Base-by-base conservation (phyloP, 2,797 vertebrate genomes). In the Sebastes trivittatus region DNA sequence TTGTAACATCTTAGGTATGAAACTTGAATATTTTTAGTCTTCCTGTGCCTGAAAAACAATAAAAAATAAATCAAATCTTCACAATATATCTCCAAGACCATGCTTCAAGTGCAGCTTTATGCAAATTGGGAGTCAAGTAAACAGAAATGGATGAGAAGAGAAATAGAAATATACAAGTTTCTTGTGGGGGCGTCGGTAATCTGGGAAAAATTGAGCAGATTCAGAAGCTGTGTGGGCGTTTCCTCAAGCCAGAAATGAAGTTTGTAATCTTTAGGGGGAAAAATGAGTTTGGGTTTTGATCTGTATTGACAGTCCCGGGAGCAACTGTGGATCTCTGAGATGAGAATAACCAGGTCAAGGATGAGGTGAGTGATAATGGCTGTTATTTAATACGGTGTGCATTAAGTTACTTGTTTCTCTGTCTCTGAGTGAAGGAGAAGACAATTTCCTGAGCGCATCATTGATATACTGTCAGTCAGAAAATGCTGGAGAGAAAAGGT, bases 161-260 rank as follows among this genome's bases (percentile, higher is more conserved):
- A 82, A 71, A 75, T 18, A 69, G 27, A 85, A 71, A 82, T 72
- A 70, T 49, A 67, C 20, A 83, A 66, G 59, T 79, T 63, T 82
- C 11, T 65, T 27, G 81, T 27, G 65, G 72, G 62, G 81, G 84
- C 2, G 63, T 77, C 36, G 11, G 65, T 72, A 63, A 78, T 85
- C 72, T 78, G 81, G 56, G 55, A 75, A 69, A 86, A 83, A 38
- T 79, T 74, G 66, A 78, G 67, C 65, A 18, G 72, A 74, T 81
- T 80, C 69, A 59, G 80, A 52, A 69, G 78, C 77, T 72, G 84
- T 22, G 85, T 88, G 66, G 83, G 86, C 0, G 67, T 72, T 74
- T 86, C 81, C 81, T 67, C n/a, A 13, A 82, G 81, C 72, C 62
- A 83, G 32, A 73, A 68, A 77, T 72, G 65, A 75, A 71, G 29